Evolutionary conservation across 1,140 invertebrate species (phyloP), one percentile per base, ranked within the genome.

Genomic region (Polyergus mexicanus): DNA sequence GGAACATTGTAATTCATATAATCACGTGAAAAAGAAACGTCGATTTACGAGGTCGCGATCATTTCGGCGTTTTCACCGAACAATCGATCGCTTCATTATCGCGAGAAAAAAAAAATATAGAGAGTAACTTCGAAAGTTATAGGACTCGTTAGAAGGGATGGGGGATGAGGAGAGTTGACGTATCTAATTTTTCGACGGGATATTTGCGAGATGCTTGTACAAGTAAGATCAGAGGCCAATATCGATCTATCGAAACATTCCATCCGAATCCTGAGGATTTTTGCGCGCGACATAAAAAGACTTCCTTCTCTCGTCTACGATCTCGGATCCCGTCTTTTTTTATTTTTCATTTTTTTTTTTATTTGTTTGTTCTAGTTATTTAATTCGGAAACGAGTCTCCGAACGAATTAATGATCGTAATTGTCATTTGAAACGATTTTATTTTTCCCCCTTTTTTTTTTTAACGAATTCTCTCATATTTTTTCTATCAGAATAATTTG

Each of bases 161-260:
- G 25, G 13, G 16, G n/a, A n/a, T 11, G 56, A 58, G 5, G 44
- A 10, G 32, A 10, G 38, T 84, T 88, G 32, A 25, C 8, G 19
- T 60, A 41, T n/a, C 28, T 58, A 60, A 83, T 72, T 65, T 78
- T 84, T 84, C 32, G 47, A 84, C 58, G 16, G 25, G 38, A 22
- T 51, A 78, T 72, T 71, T 62, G 28, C n/a, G 65, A 74, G 72
- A 62, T 72, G 78, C 66, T 89, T 74, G 66, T 56, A 65, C 77
- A 81, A 69, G 10, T 80, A 41, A 60, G 44, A 72, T 44, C 84
- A 68, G 81, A 89, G 74, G 51, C 85, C 87, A 65, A 88, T 71
- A 56, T 86, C 75, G 56, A 88, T 62, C 38, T 63, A 77, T 65
- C 77, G 72, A 86, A 83, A 89, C 88, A 89, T 89, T 89, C 88